Percentiles rank a stretch among this genome's conserved stretches.
Evolutionary conservation across 1,140 invertebrate genomes (phyloP).

Genomic region (Leptonema lineaticorne): DNA sequence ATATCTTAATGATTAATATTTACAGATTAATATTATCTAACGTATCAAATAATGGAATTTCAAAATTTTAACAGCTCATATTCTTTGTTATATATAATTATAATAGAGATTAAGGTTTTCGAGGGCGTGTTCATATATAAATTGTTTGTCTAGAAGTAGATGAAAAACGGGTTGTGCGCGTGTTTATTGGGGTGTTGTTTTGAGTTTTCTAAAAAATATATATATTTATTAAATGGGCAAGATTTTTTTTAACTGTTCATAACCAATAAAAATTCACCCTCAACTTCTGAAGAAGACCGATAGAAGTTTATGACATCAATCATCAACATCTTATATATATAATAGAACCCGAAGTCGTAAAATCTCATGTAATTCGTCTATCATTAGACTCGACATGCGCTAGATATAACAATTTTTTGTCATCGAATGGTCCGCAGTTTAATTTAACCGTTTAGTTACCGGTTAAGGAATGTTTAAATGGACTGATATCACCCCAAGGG

Average conservation of each 20-base stretch:
- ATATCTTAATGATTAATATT: too few relatives aligned
- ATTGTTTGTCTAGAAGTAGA: slow-evolving; percentile 43
- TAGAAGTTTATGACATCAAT: slow-evolving; percentile 41
- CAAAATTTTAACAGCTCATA: too few relatives aligned
- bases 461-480: too few relatives aligned
- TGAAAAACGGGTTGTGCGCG: slow-evolving; percentile 36
- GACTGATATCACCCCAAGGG: too few relatives aligned
- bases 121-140: slow-evolving; percentile 38
- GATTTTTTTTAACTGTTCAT: slow-evolving; percentile 22
- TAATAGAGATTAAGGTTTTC: slow-evolving; percentile 7
- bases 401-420: slow-evolving; percentile 18
- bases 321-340: slow-evolving; percentile 37
- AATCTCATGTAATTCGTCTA: slow-evolving; percentile 40
- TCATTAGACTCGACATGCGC: slow-evolving; percentile 38
- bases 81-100: too few relatives aligned
- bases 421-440: too few relatives aligned
- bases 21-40: too few relatives aligned
- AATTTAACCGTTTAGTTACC: slow-evolving; percentile 1
- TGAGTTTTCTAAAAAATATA: slow-evolving; percentile 35
- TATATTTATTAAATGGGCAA: slow-evolving; percentile 29
- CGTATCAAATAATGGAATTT: too few relatives aligned
- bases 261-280: slow-evolving; percentile 21
- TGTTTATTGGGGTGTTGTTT: slow-evolving; percentile 41
- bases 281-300: slow-evolving; percentile 39
- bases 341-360: too few relatives aligned